A percentile compares a stretch with the other conserved stretches of the same genome.
Conservation (phyloP, 2,888 invertebrate genomes). For the Ptychoptera albimana region DNA sequence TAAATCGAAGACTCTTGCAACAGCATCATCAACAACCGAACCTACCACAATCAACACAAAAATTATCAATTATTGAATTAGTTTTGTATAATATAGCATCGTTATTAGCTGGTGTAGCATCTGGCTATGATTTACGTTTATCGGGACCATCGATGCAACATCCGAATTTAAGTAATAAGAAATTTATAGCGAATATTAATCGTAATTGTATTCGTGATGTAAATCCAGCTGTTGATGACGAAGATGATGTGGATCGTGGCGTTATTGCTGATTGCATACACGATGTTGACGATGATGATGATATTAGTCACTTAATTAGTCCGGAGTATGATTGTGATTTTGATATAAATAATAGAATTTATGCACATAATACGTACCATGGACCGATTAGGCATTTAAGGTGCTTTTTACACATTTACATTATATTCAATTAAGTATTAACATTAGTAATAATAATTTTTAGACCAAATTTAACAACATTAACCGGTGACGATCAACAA, state of each 20-base stretch:
- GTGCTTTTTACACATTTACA: slow-evolving; percentile 17
- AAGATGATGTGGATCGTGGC: slow-evolving; percentile 3
- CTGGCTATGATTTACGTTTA: slow-evolving; percentile 82
- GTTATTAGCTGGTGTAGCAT: slow-evolving; percentile 76
- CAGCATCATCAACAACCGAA: no score
- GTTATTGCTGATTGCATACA: background rate
- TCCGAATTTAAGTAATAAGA: slow-evolving; percentile 38
- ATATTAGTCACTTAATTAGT: background rate
- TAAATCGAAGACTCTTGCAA: no score
- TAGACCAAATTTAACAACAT: slow-evolving; percentile 18
- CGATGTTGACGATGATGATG: slow-evolving; percentile 3
- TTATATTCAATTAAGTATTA: background rate
- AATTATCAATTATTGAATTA: slow-evolving; percentile 31
- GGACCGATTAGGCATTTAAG: slow-evolving; percentile 63
- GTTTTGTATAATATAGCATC: slow-evolving; percentile 80
- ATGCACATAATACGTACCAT: slow-evolving; percentile 79
- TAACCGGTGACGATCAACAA: slow-evolving; percentile 27
- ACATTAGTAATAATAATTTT: background rate
- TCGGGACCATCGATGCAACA: slow-evolving; percentile 63
- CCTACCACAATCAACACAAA: slow-evolving; percentile 20
- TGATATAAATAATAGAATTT: slow-evolving; percentile 31
- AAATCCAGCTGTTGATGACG: slow-evolving; percentile 2
- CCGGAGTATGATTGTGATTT: slow-evolving; percentile 1
- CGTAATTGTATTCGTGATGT: background rate
- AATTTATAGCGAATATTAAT: no score